Evolutionary conservation across 2,888 invertebrate genomes (phyloP).

Genomic region (Apantesis nais): DNA sequence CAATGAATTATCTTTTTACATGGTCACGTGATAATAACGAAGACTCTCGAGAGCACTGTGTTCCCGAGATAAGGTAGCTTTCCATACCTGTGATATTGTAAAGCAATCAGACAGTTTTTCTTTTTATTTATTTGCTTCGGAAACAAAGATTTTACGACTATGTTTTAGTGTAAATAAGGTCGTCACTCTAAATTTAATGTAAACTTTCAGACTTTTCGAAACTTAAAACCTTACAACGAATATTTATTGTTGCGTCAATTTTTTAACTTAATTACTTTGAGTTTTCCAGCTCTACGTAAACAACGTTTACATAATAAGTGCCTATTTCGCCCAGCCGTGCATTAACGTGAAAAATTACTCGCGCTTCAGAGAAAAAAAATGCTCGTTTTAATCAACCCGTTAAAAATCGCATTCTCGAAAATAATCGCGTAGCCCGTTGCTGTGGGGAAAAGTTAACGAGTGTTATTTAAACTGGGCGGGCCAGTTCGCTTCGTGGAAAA

Average conservation of each 20-base stretch:
- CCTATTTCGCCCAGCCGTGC: slow-evolving; percentile 53
- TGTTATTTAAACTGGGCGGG: slow-evolving; percentile 72
- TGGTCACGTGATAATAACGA: slow-evolving; percentile 60
- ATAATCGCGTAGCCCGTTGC: slow-evolving; percentile 73
- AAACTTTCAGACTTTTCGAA: slow-evolving; percentile 10
- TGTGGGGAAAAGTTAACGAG: slow-evolving; percentile 79
- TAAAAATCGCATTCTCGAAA: slow-evolving; percentile 74
- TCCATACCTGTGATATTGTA: slow-evolving; percentile 39
- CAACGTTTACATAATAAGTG: slow-evolving; percentile 53
- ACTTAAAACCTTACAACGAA: slow-evolving; percentile 23
- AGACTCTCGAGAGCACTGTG: slow-evolving; percentile 46
- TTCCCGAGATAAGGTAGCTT: slow-evolving; percentile 37
- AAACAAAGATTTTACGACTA: not conserved
- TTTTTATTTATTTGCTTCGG: not conserved
- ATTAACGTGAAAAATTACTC: slow-evolving; percentile 65
- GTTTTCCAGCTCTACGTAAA: slow-evolving; percentile 36
- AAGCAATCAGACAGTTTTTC: slow-evolving; percentile 45
- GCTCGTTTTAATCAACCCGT: slow-evolving; percentile 72
- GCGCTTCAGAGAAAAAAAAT: slow-evolving; percentile 55
- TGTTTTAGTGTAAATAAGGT: not conserved
- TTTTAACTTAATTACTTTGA: slow-evolving; percentile 47
- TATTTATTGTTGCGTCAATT: slow-evolving; percentile 36
- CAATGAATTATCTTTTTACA: slow-evolving; percentile 77
- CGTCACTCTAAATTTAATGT: not conserved
- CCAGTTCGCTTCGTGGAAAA: slow-evolving; percentile 67